Evolutionary conservation across 2,888 invertebrate genomes (phyloP).

Genomic region (Creontiades dilutus): DNA sequence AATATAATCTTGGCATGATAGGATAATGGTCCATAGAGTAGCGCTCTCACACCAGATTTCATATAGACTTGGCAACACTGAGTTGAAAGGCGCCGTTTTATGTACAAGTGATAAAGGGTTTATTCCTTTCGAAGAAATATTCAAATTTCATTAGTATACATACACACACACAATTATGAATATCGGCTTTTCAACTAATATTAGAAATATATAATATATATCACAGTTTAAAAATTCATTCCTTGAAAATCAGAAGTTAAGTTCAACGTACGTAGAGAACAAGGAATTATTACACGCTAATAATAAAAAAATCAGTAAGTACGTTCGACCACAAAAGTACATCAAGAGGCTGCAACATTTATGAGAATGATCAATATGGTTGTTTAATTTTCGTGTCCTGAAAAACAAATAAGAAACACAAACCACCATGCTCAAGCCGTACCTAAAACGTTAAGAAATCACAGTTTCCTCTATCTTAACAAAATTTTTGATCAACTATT

Average conservation of each 20-base stretch:
- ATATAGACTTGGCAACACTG: not conserved
- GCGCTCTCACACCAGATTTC: slow-evolving; percentile 6
- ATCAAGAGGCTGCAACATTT: not conserved
- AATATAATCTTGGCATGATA: slow-evolving; percentile 36
- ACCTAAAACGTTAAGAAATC: no score
- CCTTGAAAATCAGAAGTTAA: slow-evolving; percentile 12
- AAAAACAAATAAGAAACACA: not conserved
- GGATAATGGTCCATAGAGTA: slow-evolving; percentile 26
- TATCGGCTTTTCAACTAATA: slow-evolving; percentile 20
- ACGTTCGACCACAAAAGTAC: slow-evolving; percentile 17
- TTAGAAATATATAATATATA: slow-evolving; percentile 31
- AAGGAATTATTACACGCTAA: slow-evolving; percentile 3
- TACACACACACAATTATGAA: slow-evolving; percentile 1
- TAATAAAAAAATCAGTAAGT: slow-evolving; percentile 25
- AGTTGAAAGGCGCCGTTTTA: not conserved
- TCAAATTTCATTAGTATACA: not conserved
- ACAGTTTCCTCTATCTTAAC: not conserved
- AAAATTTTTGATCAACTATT: not conserved
- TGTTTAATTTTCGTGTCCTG: no score
- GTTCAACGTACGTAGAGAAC: not conserved
- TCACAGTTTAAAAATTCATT: slow-evolving; percentile 31
- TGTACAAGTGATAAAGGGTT: not conserved
- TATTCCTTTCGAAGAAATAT: not conserved
- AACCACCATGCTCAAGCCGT: not conserved
- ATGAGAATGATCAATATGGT: no score